Evolutionary conservation across 2,797 vertebrate species (phyloP).

Genomic region (Bufotes viridis): DNA sequence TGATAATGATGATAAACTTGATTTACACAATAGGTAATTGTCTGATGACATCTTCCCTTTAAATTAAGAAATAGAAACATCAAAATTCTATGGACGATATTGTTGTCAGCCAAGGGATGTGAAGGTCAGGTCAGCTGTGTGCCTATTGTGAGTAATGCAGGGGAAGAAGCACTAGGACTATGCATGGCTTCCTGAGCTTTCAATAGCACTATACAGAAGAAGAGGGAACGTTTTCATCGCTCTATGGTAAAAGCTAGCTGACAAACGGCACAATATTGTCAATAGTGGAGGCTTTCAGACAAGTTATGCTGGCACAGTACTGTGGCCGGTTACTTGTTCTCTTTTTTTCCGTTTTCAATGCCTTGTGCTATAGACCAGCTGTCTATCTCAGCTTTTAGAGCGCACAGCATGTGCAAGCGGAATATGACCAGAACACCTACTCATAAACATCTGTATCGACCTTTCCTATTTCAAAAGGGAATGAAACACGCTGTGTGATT

Average conservation of each 20-base stretch:
- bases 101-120: too few species aligned
- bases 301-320: not conserved
- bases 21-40: too few species aligned
- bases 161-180: not conserved
- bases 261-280: conserved; percentile 15
- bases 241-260: conserved; percentile 12
- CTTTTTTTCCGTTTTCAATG: not conserved
- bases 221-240: not conserved
- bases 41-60: too few species aligned
- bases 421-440: conserved; percentile 32
- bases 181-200: not conserved
- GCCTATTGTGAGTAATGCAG: conserved; percentile 18
- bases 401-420: conserved; percentile 8
- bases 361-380: not conserved
- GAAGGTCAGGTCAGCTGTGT: not conserved
- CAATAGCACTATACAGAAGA: not conserved
- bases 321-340: not conserved
- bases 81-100: not conserved
- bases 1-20: too few species aligned
- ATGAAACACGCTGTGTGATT: conserved; percentile 11
- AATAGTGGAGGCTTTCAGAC: not conserved
- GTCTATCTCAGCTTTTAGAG: conserved; percentile 6
- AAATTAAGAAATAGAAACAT: too few species aligned
- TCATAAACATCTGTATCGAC: conserved; percentile 20
- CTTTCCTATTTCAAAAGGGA: conserved; percentile 21